Evolutionary conservation across 2,113 vertebrate species (phyloP).

Genomic region (Orycteropus afer): DNA sequence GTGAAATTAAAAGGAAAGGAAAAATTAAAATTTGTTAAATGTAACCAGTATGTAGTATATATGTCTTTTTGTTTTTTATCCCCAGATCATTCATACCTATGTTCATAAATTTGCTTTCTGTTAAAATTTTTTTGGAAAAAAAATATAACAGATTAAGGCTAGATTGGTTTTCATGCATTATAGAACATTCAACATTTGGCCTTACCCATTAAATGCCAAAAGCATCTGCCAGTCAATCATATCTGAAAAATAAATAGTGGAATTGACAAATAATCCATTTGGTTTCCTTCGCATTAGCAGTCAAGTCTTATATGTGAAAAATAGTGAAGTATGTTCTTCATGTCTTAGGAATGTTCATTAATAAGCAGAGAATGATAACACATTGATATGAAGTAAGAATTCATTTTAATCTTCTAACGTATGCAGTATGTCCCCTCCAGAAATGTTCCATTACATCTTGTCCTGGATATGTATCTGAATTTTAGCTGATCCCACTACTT

Average conservation of each 20-base stretch:
- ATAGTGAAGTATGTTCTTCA: neutral
- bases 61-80: neutral
- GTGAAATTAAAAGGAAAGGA: conserved; percentile 13
- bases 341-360: neutral
- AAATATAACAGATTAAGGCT: neutral
- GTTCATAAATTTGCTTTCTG: neutral
- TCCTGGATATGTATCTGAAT: neutral
- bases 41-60: neutral
- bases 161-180: neutral
- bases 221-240: neutral
- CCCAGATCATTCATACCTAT: neutral
- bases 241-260: neutral
- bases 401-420: neutral
- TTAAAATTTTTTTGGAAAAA: neutral
- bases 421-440: neutral
- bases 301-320: neutral
- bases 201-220: neutral
- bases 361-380: neutral
- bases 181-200: neutral
- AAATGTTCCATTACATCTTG: neutral
- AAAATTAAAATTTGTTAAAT: neutral
- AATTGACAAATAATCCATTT: neutral
- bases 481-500: neutral
- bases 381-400: neutral
- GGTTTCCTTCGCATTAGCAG: neutral